Conservation (phyloP, 2,113 vertebrate species). For the Pseudopodoces humilis region DNA sequence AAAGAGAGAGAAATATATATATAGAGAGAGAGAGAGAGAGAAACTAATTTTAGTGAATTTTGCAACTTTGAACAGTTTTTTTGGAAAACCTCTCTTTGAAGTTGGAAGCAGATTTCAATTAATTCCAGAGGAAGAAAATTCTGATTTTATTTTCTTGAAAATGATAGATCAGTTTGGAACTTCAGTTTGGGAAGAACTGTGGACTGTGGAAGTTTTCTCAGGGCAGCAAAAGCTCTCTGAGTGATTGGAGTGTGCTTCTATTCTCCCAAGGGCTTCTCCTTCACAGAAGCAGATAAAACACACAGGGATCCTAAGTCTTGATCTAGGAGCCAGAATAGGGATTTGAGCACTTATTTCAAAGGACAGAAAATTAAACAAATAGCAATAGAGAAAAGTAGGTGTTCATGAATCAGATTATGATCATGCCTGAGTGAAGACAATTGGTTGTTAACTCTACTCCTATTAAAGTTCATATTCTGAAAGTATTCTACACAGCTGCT, state of each 20-base stretch:
- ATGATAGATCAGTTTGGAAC: neutral
- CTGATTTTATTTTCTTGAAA: neutral
- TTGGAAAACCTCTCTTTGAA: neutral
- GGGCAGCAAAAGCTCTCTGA: neutral
- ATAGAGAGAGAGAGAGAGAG: neutral
- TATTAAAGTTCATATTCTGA: slow-evolving; percentile 63
- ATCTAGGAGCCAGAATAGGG: neutral
- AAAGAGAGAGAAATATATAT: no score
- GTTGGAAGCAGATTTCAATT: neutral
- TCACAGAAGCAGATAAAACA: neutral
- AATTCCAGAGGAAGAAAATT: neutral
- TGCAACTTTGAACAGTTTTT: neutral
- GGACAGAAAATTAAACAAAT: slow-evolving; percentile 49
- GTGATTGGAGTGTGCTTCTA: neutral
- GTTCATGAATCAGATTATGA: slow-evolving; percentile 44
- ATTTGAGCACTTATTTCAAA: slow-evolving; percentile 36
- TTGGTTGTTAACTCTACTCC: slow-evolving; percentile 60
- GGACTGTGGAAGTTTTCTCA: neutral
- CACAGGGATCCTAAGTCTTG: fast-evolving
- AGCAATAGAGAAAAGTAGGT: slow-evolving; percentile 22
- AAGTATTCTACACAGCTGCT: slow-evolving; percentile 41
- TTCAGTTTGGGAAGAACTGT: neutral
- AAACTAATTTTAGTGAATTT: neutral
- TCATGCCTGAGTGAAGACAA: slow-evolving; percentile 39
- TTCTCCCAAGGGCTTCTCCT: neutral